A percentile compares a stretch with the other conserved stretches of the same genome.
These are phyloP conservation scores for Campoletis sonorensis DNA, from an alignment of 1,140 invertebrate genomes.

Conservation along the genomic window DNA sequence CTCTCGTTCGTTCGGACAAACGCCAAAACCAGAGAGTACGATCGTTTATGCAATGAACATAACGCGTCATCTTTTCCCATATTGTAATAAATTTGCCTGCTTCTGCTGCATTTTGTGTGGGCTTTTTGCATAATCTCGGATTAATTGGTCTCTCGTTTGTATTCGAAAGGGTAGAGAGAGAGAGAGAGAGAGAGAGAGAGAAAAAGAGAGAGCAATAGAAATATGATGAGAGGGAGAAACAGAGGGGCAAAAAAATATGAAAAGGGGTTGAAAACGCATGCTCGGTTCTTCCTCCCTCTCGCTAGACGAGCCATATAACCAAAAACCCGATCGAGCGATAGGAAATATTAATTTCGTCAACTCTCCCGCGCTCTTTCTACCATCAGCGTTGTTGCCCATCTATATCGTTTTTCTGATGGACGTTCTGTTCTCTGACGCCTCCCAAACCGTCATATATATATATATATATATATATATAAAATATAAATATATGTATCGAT, in stretches of 20 bases:
- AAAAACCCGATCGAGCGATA: constrained; percentile 61
- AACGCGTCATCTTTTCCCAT: constrained; percentile 3
- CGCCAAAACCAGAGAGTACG: constrained; percentile 8
- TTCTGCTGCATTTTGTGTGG: not conserved
- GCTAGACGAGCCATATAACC: constrained; percentile 53
- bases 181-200: not conserved
- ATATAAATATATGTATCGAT: not conserved
- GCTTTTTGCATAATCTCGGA: constrained; percentile 52
- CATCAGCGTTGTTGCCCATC: constrained; percentile 34
- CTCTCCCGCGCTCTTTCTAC: constrained; percentile 51
- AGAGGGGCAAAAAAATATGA: constrained; percentile 8
- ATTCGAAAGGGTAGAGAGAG: not conserved
- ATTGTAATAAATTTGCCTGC: constrained; percentile 36
- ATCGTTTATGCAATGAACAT: constrained; percentile 34
- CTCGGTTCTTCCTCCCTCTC: constrained; percentile 46
- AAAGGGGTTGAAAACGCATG: constrained; percentile 42
- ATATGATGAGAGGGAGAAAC: not conserved
- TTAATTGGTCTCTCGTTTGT: constrained; percentile 37
- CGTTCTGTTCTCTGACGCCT: constrained; percentile 18
- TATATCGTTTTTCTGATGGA: constrained; percentile 22
- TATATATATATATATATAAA: not conserved
- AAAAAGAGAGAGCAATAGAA: too few species aligned
- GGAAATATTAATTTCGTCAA: constrained; percentile 68
- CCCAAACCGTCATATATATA: not conserved
- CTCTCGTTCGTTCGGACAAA: not conserved